A percentile compares a stretch with the other conserved stretches of the same genome.
These are phyloP conservation scores for Hemiscyllium ocellatum DNA, from an alignment of 2,113 vertebrate genomes.

Conservation along the genomic window DNA sequence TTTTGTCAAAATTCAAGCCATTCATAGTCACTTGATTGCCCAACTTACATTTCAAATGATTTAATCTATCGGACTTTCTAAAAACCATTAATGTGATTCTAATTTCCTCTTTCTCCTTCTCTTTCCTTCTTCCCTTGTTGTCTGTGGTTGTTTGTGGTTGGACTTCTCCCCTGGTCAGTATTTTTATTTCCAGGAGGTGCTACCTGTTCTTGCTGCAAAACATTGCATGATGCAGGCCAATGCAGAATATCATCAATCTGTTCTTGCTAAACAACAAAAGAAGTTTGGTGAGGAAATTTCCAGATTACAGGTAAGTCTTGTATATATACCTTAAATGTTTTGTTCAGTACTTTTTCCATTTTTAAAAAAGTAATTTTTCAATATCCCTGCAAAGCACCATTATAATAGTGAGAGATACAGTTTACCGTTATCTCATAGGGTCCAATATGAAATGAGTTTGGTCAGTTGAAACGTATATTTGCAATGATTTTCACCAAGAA, in stretches of 20 bases:
- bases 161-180: constrained; percentile 95
- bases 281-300: constrained; percentile 94
- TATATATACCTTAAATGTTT: not conserved
- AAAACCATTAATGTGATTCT: constrained; percentile 65
- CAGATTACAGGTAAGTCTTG: constrained; percentile 76
- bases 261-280: constrained; percentile 90
- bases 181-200: constrained; percentile 99
- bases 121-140: constrained; percentile 81
- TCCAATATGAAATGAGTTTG: not conserved
- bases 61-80: constrained; percentile 51
- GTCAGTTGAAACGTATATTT: not conserved
- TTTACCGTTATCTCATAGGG: not conserved
- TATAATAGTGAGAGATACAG: no score
- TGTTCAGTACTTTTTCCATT: no score
- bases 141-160: constrained; percentile 78
- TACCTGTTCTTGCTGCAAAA: constrained; percentile 91
- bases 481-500: not conserved
- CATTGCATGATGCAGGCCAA: constrained; percentile 97
- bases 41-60: constrained; percentile 51
- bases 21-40: constrained; percentile 43
- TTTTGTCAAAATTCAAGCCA: constrained; percentile 42
- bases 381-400: no score
- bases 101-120: constrained; percentile 80
- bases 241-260: constrained; percentile 85
- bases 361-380: not conserved